These are phyloP conservation scores for Aphelinus atriplicis DNA, from an alignment of 1,140 invertebrate species.

Conservation along the genomic window DNA sequence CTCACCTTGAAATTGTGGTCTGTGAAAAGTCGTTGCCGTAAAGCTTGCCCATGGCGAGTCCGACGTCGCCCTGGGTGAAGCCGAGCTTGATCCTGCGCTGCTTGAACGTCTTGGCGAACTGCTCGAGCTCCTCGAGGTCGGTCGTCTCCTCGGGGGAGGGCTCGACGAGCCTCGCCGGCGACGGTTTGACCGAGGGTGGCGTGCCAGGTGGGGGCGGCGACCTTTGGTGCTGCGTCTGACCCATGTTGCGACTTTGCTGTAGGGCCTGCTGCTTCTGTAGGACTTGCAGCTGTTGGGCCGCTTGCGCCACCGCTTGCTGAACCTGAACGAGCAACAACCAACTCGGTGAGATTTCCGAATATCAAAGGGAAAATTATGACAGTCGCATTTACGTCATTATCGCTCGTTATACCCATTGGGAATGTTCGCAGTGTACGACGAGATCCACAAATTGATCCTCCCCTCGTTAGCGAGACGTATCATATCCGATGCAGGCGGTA, in stretches of 20 bases:
- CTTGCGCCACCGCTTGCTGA: conserved; percentile 82
- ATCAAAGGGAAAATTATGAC: too few species aligned
- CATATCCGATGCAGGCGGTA: too few species aligned
- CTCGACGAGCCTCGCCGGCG: conserved; percentile 71
- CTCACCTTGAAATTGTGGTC: conserved; percentile 89
- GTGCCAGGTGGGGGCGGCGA: conserved; percentile 62
- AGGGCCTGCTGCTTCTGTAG: conserved; percentile 77
- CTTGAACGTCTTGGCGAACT: conserved; percentile 97
- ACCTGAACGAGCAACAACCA: too few species aligned
- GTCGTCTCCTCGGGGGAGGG: conserved; percentile 90
- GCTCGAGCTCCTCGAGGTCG: conserved; percentile 94
- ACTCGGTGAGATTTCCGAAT: too few species aligned
- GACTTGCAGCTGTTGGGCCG: conserved; percentile 83
- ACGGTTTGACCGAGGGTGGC: conserved; percentile 65
- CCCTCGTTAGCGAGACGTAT: too few species aligned
- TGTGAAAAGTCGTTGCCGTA: conserved; percentile 99
- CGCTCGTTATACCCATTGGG: too few species aligned
- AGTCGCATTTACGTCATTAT: too few species aligned
- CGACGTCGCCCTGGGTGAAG: conserved; percentile 98
- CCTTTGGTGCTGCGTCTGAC: conserved; percentile 59
- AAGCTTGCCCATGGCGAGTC: conserved; percentile 96
- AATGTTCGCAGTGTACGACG: too few species aligned
- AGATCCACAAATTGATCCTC: too few species aligned
- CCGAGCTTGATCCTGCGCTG: conserved; percentile 95
- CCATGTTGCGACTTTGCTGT: not conserved